Evolutionary conservation across 1,140 invertebrate genomes (phyloP).

Genomic region (Apis dorsata): DNA sequence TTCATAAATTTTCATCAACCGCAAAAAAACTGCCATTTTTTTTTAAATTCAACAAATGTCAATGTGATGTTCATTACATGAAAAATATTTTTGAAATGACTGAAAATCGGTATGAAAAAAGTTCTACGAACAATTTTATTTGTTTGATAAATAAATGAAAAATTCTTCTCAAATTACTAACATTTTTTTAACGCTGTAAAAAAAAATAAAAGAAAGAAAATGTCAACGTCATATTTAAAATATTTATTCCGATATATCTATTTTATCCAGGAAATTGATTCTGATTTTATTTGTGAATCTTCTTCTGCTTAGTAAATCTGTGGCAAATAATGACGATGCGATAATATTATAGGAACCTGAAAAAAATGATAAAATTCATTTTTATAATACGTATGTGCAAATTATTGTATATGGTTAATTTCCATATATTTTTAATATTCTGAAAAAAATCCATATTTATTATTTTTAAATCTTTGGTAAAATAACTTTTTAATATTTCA

Average conservation of each 20-base stretch:
- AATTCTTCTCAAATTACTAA: background rate
- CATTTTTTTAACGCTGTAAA: fast-evolving
- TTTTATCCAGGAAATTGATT: background rate
- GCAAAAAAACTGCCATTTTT: conserved; percentile 7
- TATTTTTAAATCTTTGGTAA: no score
- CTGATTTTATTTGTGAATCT: background rate
- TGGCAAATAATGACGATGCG: conserved; percentile 11
- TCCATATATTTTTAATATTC: no score
- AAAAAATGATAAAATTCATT: no score
- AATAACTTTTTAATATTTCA: no score
- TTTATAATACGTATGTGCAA: no score
- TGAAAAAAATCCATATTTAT: no score
- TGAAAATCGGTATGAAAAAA: background rate
- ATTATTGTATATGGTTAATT: no score
- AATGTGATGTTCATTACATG: conserved; percentile 23
- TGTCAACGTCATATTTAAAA: background rate
- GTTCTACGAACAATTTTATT: background rate
- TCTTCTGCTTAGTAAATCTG: conserved; percentile 10
- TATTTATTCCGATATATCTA: background rate
- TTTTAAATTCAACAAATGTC: background rate
- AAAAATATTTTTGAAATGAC: background rate
- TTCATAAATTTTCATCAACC: conserved; percentile 11
- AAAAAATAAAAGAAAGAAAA: background rate
- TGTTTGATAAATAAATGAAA: background rate
- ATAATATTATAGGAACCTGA: background rate